Base-by-base conservation (phyloP, 23 tunicate species). In the Halocynthia aurantium region DNA sequence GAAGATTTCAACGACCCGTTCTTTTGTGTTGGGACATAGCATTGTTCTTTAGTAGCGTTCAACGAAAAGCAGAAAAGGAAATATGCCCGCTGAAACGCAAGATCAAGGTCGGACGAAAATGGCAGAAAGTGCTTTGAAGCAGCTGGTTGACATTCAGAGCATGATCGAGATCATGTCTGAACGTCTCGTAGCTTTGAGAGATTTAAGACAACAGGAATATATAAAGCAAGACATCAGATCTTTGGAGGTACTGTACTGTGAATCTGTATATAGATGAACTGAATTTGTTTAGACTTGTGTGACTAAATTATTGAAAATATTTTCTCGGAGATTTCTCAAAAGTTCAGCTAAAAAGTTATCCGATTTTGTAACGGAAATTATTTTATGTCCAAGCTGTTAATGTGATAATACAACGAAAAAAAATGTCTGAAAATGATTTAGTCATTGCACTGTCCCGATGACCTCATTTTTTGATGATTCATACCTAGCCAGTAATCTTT, bases 151-250 rank as follows among this genome's bases (percentile, higher is more conserved):
- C 21, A 81, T 81, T 52, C 80, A 86, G 60, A 86, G 85, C 7
- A 62, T 86, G 85, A 86, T 86, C 21, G 92, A 86, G 15, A 76
- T 86, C 54, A 81, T 76, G 67, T 69, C 92, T 12, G 78, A 79
- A 7, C 76, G 78, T 61, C 78, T 86, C 10, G 82, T 86, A 13
- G 92, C 78, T 21, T 69, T 83, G 19, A 81, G 92, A 31, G 65
- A 66, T 22, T 53, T 81, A 10, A 57, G 92, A 50, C 70, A 81
- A 17, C 77, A 76, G 55, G 85, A 75, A 73, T 82, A 81, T 61
- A 86, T 72, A 21, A 62, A 72, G 13, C 61, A 86, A 53, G 92
- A 86, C 75, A 86, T 86, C n/a, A 51, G 73, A 55, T 62, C 52
- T 4, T 69, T 86, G 62, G 92, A 86, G 81, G 88, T 84, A 8